Conservation (phyloP, 2,797 vertebrate species). For the Tragelaphus oryx region DNA sequence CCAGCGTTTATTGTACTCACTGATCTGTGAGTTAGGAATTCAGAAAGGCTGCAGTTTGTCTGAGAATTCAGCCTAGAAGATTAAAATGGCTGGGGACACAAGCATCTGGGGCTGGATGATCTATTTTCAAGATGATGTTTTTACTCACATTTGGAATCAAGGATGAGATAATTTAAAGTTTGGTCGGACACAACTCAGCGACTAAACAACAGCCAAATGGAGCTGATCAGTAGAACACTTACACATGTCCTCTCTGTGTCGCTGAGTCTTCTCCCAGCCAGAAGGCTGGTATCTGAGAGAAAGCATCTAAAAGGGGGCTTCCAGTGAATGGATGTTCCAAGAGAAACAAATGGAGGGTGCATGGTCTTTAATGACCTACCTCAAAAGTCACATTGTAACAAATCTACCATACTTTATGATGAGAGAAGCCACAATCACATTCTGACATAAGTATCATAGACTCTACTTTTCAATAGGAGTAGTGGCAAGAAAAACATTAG, state of each 20-base stretch:
- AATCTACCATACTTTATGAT: not conserved
- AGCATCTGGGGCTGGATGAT: not conserved
- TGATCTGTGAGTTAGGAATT: not conserved
- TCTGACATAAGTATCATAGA: not conserved
- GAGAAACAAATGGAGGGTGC: not conserved
- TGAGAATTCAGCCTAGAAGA: not conserved
- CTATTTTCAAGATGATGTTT: not conserved
- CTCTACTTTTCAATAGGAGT: not conserved
- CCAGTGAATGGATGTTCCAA: not conserved
- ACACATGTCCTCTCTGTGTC: not conserved
- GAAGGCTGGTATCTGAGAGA: not conserved
- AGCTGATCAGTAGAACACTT: not conserved
- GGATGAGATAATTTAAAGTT: not conserved
- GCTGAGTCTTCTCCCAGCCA: not conserved
- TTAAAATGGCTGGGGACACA: not conserved
- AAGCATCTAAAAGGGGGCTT: not conserved
- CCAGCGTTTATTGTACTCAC: not conserved
- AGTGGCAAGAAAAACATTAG: not conserved
- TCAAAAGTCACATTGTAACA: not conserved
- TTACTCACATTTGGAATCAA: not conserved
- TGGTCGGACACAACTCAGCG: not conserved
- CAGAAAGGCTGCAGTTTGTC: not conserved
- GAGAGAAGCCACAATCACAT: not conserved
- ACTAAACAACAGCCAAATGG: not conserved
- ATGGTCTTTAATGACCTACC: not conserved